Evolutionary conservation across 2,113 vertebrate genomes (phyloP), one percentile per base, ranked within the genome.

Genomic region (Gallinago jamesoni): DNA sequence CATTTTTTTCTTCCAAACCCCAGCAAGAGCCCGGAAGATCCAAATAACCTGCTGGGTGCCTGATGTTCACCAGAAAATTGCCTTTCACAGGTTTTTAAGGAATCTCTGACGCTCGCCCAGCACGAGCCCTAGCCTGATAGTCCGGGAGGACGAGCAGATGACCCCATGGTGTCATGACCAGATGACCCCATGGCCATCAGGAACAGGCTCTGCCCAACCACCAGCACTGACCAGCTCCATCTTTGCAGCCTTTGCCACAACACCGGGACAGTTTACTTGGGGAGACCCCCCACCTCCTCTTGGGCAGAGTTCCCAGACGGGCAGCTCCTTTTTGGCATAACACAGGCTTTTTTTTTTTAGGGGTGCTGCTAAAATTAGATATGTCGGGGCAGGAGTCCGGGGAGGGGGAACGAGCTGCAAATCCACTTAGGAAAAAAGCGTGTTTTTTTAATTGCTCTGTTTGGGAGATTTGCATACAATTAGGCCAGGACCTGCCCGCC

Each of bases 401-500:
- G 35, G 43, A 76, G 11, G 43, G 88, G 55, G 80, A 89, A 48
- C 41, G n/a, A 59, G 52, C 64, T 69, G 68, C 70, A 48, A 57
- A 69, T 7, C 15, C 43, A 60, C 56, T 78, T 45, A 95, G 95
- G 94, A 95, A 96, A 90, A 96, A 47, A 93, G 95, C 94, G 87
- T 89, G 95, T 56, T 47, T 94, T 73, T 72, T 84, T 39, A 72
- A 91, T 91, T 25, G 18, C 73, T 9, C 13, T 14, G 15, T 78
- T 78, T 10, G 64, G 68, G 84, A 53, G 56, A 97, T 97, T 97
- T 95, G 84, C 96, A 96, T 94, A 94, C 95, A 97, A 95, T 97
- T 84, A 94, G 72, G 87, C 84, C 0, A 0, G 73, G 96, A 70
- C 77, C 62, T 95, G 94, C 66, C 80, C 8, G 30, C 2, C 0